These are phyloP conservation scores for Perizoma flavofasciatum DNA, from an alignment of 2,888 invertebrate genomes.

Conservation along the genomic window DNA sequence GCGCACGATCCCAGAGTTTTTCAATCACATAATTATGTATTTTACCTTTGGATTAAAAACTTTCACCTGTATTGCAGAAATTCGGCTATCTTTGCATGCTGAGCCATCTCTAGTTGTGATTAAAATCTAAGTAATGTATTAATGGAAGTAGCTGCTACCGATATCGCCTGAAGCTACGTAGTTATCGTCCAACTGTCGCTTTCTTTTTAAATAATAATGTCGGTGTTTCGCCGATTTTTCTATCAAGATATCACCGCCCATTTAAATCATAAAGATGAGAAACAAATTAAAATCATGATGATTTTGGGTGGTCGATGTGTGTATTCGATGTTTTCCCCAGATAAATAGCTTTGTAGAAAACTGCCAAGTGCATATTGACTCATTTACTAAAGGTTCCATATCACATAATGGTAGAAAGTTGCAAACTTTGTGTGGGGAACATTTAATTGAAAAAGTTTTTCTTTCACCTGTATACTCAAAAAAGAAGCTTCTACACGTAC, in stretches of 20 bases:
- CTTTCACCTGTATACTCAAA: too few relatives aligned
- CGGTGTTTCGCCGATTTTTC: conserved; percentile 45
- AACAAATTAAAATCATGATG: conserved; percentile 22
- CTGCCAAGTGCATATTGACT: not conserved
- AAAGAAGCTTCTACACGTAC: too few relatives aligned
- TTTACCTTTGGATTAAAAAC: too few relatives aligned
- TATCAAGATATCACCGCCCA: conserved; percentile 18
- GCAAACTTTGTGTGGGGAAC: too few relatives aligned
- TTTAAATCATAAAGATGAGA: conserved; percentile 21
- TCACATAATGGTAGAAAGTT: too few relatives aligned
- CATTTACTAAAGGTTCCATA: too few relatives aligned
- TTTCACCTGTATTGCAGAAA: too few relatives aligned
- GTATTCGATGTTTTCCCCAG: not conserved
- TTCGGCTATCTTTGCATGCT: too few relatives aligned
- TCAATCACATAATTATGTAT: too few relatives aligned
- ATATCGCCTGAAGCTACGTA: conserved; percentile 57
- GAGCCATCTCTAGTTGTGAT: conserved; percentile 42
- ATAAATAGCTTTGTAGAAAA: not conserved
- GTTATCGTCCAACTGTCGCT: conserved; percentile 35
- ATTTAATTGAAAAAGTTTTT: too few relatives aligned
- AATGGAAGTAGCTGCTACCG: conserved; percentile 61
- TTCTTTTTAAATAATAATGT: conserved; percentile 40
- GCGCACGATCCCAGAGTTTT: too few relatives aligned
- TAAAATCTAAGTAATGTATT: conserved; percentile 56
- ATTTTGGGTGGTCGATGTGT: conserved; percentile 24